These are phyloP conservation scores for Lasioglossum pauxillum DNA, from an alignment of 2,888 invertebrate species.

Conservation along the genomic window DNA sequence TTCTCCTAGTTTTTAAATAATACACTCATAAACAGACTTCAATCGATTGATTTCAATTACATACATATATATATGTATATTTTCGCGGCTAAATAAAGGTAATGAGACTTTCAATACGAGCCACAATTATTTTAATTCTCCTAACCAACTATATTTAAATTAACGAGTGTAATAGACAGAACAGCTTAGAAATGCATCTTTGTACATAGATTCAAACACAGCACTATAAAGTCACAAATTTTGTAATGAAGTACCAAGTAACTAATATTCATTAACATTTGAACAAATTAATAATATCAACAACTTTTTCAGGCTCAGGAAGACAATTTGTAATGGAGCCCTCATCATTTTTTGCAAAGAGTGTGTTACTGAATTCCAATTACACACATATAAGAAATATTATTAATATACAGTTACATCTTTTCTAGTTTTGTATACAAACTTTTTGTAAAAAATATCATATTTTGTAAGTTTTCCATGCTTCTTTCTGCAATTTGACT, in stretches of 20 bases:
- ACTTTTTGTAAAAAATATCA: constrained; percentile 9
- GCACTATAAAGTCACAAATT: not conserved
- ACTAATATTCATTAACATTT: not conserved
- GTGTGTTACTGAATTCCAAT: constrained; percentile 11
- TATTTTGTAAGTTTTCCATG: not conserved
- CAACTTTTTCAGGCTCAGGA: constrained; percentile 52
- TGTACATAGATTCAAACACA: not conserved
- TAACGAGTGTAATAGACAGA: not conserved
- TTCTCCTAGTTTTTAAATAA: no score
- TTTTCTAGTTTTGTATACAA: constrained; percentile 9
- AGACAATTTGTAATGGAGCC: constrained; percentile 38
- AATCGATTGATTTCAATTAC: no score
- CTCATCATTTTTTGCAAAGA: constrained; percentile 1
- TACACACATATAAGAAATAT: constrained; percentile 14
- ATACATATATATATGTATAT: constrained; percentile 40
- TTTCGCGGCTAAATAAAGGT: constrained; percentile 40
- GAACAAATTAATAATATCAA: constrained; percentile 6
- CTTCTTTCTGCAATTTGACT: not conserved
- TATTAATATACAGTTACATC: constrained; percentile 12
- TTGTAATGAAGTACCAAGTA: not conserved
- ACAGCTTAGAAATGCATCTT: not conserved
- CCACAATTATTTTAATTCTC: constrained; percentile 32
- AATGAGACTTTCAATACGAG: constrained; percentile 22
- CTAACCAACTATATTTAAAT: constrained; percentile 17
- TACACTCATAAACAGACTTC: no score